A percentile compares a stretch with the other conserved stretches of the same genome.
Conservation (phyloP, 2,797 vertebrate genomes). For the Artibeus lituratus region DNA sequence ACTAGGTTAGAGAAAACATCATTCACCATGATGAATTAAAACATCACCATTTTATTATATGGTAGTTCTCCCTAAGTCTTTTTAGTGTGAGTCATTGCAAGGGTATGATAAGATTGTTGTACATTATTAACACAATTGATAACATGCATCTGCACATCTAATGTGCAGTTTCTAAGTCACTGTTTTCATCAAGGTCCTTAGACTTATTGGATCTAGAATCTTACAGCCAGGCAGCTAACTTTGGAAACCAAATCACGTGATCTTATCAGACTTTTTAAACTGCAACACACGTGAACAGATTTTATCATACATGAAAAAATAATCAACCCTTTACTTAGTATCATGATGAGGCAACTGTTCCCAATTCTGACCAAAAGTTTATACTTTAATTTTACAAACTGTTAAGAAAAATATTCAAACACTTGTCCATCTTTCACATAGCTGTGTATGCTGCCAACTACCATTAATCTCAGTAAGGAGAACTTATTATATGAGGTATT, state of each 20-base stretch:
- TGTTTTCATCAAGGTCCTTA: neutral
- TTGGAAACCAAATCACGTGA: neutral
- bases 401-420: neutral
- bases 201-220: neutral
- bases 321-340: neutral
- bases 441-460: neutral
- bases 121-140: neutral
- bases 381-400: constrained; percentile 9
- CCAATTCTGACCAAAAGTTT: neutral
- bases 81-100: neutral
- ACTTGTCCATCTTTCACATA: neutral
- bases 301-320: neutral
- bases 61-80: neutral
- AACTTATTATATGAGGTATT: neutral
- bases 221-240: neutral
- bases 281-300: neutral
- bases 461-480: neutral
- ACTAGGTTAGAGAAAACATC: neutral
- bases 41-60: neutral
- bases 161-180: neutral
- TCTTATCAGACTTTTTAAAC: neutral
- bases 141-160: neutral
- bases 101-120: neutral
- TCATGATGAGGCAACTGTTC: neutral
- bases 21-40: neutral